Percentiles rank a stretch among this genome's conserved stretches.
Conservation (phyloP, 2,888 invertebrate genomes). For the Ochropleura leucogaster region DNA sequence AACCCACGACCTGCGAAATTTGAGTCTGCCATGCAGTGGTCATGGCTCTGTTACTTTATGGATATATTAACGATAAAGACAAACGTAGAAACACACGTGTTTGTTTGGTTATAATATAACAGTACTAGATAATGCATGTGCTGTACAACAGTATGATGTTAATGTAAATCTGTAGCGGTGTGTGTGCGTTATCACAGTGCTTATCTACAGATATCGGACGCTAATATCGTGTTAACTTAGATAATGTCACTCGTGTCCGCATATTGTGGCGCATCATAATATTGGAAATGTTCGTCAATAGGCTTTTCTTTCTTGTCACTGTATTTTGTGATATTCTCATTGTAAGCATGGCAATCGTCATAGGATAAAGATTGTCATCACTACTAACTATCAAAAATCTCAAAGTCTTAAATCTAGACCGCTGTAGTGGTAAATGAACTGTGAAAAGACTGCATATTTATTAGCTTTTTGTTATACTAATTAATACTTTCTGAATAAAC, state of each 20-base stretch:
- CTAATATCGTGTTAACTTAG: slow-evolving; percentile 46
- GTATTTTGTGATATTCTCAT: background rate
- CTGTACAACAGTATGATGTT: slow-evolving; percentile 15
- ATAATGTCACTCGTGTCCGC: slow-evolving; percentile 29
- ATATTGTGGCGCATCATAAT: slow-evolving; percentile 16
- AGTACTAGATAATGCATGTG: background rate
- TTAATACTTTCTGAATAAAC: no score
- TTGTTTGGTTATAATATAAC: background rate
- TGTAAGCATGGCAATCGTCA: no score
- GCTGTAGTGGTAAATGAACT: background rate
- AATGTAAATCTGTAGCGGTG: slow-evolving; percentile 29
- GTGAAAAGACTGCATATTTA: background rate
- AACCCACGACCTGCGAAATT: background rate
- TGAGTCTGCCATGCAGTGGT: background rate
- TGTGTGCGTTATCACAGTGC: slow-evolving; percentile 28
- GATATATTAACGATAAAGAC: background rate
- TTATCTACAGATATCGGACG: slow-evolving; percentile 36
- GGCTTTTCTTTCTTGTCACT: background rate
- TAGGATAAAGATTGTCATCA: background rate
- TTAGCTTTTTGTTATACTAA: background rate
- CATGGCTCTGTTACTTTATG: background rate
- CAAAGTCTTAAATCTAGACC: background rate
- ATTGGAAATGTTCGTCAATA: background rate
- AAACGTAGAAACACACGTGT: background rate
- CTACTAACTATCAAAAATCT: background rate